These are phyloP conservation scores for Otolemur garnettii DNA, from an alignment of 2,113 vertebrate genomes.

Conservation along the genomic window DNA sequence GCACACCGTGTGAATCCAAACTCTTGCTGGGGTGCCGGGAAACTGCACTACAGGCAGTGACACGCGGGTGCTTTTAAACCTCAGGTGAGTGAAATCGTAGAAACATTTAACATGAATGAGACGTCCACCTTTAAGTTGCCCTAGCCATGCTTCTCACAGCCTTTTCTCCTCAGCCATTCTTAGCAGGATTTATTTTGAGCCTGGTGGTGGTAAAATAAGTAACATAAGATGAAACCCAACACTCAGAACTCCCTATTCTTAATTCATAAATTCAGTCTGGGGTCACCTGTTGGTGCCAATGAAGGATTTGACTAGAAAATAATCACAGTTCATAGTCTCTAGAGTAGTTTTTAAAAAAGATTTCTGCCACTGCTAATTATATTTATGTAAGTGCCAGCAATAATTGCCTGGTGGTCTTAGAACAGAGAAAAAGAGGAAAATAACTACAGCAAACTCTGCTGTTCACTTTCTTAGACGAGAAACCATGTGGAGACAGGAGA, in stretches of 20 bases:
- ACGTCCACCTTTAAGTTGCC: not conserved
- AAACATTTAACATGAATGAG: slow-evolving; percentile 17
- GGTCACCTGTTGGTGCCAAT: not conserved
- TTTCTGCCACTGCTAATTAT: slow-evolving; percentile 33
- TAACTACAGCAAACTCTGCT: not conserved
- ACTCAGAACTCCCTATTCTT: slow-evolving; percentile 42
- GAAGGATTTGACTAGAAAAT: slow-evolving; percentile 25
- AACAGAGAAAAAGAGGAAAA: slow-evolving; percentile 17
- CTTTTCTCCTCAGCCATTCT: slow-evolving; percentile 38
- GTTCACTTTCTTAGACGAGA: slow-evolving; percentile 40
- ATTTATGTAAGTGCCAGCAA: slow-evolving; percentile 54
- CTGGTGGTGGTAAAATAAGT: slow-evolving; percentile 39
- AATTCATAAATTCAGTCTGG: slow-evolving; percentile 66
- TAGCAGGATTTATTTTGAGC: slow-evolving; percentile 61
- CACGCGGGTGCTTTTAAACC: not conserved
- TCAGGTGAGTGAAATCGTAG: not conserved
- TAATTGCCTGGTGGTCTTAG: slow-evolving; percentile 39
- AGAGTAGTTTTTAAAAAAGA: not conserved
- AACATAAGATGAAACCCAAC: slow-evolving; percentile 50
- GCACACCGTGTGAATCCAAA: not conserved
- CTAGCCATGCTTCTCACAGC: not conserved
- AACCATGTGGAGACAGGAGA: not conserved
- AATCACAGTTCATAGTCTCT: slow-evolving; percentile 18
- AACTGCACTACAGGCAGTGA: not conserved
- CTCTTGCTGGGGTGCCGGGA: not conserved